Percentiles rank a stretch among this genome's conserved stretches.
phyloP scores from a whole-genome alignment of 2,113 vertebrate genomes.

The Mellivora capensis region DNA sequence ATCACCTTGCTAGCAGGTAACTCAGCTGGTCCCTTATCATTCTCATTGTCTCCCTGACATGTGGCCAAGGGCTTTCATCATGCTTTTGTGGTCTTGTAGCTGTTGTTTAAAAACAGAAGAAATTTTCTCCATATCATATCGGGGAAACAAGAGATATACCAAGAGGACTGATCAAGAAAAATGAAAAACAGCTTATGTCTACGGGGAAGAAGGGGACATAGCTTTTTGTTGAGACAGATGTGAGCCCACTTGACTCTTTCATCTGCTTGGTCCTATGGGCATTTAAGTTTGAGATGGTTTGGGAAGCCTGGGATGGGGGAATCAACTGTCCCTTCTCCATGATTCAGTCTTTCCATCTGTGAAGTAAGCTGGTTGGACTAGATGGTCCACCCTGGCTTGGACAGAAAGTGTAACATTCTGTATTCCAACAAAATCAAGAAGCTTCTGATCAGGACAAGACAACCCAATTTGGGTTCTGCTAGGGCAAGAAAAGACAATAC shows the following conservation, averaged over 20 bases:
- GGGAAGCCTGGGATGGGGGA: background rate
- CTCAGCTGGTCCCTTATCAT: rapidly evolving
- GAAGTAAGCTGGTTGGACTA: background rate
- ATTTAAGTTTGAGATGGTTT: background rate
- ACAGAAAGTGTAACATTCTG: background rate
- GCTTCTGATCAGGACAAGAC: background rate
- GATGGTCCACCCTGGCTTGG: background rate
- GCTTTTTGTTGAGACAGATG: background rate
- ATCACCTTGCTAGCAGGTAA: background rate
- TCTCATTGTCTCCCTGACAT: background rate
- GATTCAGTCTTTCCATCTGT: background rate
- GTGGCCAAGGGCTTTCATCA: background rate
- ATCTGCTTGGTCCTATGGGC: background rate
- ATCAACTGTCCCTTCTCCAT: background rate
- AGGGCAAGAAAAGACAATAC: conserved; percentile 46
- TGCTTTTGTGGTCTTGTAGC: background rate
- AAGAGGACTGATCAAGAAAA: background rate
- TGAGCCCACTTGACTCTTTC: background rate
- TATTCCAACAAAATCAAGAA: background rate
- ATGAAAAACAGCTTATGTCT: background rate
- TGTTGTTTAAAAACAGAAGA: background rate
- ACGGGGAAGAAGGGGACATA: background rate
- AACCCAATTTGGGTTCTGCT: background rate
- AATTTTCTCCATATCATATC: background rate
- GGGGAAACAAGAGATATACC: background rate